phyloP scores from a whole-genome alignment of 2,888 invertebrate genomes.

The Timandra comae region DNA sequence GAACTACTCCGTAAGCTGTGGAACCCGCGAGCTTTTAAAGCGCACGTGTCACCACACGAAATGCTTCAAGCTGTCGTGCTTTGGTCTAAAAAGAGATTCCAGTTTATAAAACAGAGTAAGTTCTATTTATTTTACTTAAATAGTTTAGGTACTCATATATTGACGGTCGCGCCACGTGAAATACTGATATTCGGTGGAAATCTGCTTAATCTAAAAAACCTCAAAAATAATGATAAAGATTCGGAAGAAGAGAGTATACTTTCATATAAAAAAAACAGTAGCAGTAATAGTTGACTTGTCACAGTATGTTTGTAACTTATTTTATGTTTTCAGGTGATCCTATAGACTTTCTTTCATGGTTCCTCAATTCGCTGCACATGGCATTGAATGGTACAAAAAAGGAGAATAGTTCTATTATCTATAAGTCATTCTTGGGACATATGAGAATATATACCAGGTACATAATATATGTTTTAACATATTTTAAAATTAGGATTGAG shows the following conservation, averaged over 20 bases:
- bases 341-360: constrained; percentile 98
- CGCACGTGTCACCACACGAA: constrained; percentile 99
- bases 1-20: constrained; percentile 97
- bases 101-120: constrained; percentile 97
- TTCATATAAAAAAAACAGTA: no score
- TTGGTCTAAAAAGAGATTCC: constrained; percentile 97
- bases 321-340: constrained; percentile 86
- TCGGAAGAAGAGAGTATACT: no score
- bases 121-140: no score
- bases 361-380: constrained; percentile 95
- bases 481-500: no score
- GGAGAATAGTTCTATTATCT: constrained; percentile 92
- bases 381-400: constrained; percentile 96
- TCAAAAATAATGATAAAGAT: no score
- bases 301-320: constrained; percentile 3
- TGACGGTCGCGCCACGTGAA: no score
- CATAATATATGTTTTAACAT: no score
- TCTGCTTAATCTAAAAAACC: no score
- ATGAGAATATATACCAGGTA: constrained; percentile 89
- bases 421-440: constrained; percentile 94
- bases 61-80: constrained; percentile 99
- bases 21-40: constrained; percentile 99
- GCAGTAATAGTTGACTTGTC: no score
- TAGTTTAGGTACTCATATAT: no score
- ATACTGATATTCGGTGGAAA: no score